phyloP scores from a whole-genome alignment of 1,140 invertebrate genomes.

The Parasteatoda tepidariorum region DNA sequence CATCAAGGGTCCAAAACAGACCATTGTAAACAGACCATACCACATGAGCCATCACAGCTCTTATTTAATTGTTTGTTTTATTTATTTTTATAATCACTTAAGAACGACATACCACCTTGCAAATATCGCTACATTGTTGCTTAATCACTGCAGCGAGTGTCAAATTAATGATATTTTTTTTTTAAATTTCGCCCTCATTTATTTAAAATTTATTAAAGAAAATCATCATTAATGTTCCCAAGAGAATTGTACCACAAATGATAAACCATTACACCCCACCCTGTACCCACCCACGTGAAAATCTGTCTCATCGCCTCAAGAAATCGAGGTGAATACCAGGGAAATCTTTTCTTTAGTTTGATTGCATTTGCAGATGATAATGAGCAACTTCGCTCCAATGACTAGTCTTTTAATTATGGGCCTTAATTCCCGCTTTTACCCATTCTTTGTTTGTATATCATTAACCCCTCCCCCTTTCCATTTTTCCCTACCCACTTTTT shows the following conservation, averaged over 20 bases:
- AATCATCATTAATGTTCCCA: too few species aligned
- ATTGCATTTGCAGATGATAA: conserved; percentile 57
- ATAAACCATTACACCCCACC: background rate
- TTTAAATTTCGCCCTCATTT: too few species aligned
- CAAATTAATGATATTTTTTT: too few species aligned
- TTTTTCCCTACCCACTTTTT: conserved; percentile 16
- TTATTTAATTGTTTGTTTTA: too few species aligned
- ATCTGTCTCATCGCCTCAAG: conserved; percentile 3
- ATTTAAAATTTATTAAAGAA: too few species aligned
- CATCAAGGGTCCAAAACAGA: too few species aligned
- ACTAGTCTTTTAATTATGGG: conserved; percentile 59
- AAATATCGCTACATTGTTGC: too few species aligned
- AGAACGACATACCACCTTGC: too few species aligned
- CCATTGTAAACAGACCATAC: too few species aligned
- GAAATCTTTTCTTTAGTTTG: conserved; percentile 53
- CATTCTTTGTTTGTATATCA: conserved; percentile 61
- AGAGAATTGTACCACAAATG: background rate
- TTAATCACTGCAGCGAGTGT: too few species aligned
- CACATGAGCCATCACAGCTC: too few species aligned
- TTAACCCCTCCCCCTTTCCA: conserved; percentile 27
- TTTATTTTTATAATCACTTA: too few species aligned
- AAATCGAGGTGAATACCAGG: conserved; percentile 4
- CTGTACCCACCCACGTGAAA: background rate
- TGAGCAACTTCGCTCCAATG: conserved; percentile 55
- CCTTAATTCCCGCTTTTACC: conserved; percentile 58